A percentile compares a stretch with the other conserved stretches of the same genome.
These are phyloP conservation scores for Cyprinodon variegatus DNA, from an alignment of 2,113 vertebrate species.

Conservation along the genomic window DNA sequence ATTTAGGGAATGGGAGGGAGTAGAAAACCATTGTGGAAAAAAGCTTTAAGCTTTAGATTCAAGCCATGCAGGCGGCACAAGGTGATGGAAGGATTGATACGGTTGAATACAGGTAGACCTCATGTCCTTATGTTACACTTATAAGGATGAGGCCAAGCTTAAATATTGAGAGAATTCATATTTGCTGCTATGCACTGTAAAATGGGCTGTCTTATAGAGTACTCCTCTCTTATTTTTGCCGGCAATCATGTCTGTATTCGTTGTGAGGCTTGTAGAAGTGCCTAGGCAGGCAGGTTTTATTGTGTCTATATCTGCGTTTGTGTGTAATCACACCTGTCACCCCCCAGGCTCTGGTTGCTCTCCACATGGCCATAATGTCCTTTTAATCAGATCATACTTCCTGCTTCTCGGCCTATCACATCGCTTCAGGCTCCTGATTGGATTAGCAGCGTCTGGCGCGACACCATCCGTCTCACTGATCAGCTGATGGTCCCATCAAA, in stretches of 20 bases:
- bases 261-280: conserved; percentile 42
- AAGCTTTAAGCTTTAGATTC: no score
- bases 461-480: conserved; percentile 78
- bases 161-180: neutral
- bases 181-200: neutral
- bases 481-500: conserved; percentile 75
- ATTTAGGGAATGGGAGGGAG: no score
- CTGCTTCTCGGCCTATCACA: conserved; percentile 94
- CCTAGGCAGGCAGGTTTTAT: conserved; percentile 57
- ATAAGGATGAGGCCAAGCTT: neutral
- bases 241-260: conserved; percentile 41
- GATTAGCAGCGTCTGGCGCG: conserved; percentile 79
- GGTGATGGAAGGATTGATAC: no score
- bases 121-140: neutral
- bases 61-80: no score
- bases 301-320: conserved; percentile 29
- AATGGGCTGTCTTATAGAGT: neutral
- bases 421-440: conserved; percentile 94
- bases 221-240: conserved; percentile 34
- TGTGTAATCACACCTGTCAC: conserved; percentile 62
- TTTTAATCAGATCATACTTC: conserved; percentile 96
- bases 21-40: no score
- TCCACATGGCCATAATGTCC: conserved; percentile 94
- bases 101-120: no score
- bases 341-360: conserved; percentile 79